These are phyloP conservation scores for Syngnathus rostellatus DNA, from an alignment of 2,797 vertebrate genomes.

Conservation along the genomic window DNA sequence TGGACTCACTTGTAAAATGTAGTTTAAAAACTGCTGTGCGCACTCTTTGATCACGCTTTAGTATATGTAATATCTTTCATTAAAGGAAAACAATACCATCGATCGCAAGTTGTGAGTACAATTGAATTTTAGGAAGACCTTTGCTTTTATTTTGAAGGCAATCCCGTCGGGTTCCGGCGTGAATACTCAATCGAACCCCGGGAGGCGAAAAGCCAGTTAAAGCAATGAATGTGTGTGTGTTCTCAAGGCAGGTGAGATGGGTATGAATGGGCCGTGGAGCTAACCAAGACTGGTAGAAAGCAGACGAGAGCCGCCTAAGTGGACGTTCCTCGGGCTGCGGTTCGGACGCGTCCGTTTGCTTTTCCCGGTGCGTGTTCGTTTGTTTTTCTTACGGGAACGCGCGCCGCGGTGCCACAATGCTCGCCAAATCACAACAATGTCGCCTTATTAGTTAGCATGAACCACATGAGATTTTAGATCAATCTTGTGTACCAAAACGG, in stretches of 20 bases:
- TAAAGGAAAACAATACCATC: too few species aligned
- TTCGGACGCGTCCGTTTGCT: background rate
- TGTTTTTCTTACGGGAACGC: background rate
- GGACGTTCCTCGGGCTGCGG: background rate
- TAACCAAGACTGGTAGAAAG: slow-evolving; percentile 2
- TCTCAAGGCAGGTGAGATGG: slow-evolving; percentile 10
- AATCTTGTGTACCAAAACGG: background rate
- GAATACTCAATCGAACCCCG: slow-evolving; percentile 12
- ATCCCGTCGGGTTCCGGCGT: slow-evolving; percentile 24
- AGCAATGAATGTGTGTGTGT: slow-evolving; percentile 11
- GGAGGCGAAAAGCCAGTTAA: slow-evolving; percentile 16
- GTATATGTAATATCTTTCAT: background rate
- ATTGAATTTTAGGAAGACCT: background rate
- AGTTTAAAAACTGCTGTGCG: background rate
- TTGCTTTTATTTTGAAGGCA: slow-evolving; percentile 49
- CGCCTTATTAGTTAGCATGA: background rate
- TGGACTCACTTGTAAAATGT: background rate
- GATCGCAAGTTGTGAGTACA: background rate
- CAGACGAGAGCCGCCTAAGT: slow-evolving; percentile 19
- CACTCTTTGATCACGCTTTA: background rate
- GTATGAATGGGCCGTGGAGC: slow-evolving; percentile 21
- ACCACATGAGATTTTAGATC: background rate
- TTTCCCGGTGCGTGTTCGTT: background rate
- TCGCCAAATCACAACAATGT: background rate
- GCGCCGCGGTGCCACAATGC: background rate